Conservation (phyloP, 2,113 vertebrate species). For the Lamprotornis superbus region DNA sequence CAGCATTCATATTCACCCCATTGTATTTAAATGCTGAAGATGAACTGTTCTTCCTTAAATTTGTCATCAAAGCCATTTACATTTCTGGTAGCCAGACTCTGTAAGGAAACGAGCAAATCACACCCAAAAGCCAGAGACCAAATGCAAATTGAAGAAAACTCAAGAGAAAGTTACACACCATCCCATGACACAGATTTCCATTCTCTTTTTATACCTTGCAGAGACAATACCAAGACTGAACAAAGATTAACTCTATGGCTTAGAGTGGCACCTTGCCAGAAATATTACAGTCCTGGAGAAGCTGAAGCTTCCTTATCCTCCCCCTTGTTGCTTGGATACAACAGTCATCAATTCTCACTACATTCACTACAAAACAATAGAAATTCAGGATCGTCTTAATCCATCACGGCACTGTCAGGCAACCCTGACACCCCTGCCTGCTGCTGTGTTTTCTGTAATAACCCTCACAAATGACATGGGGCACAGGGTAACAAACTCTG, state of each 20-base stretch:
- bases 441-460: background rate
- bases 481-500: background rate
- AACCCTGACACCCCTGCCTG: background rate
- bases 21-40: background rate
- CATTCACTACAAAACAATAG: conserved; percentile 38
- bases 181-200: background rate
- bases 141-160: background rate
- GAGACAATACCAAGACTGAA: background rate
- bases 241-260: background rate
- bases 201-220: background rate
- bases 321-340: conserved; percentile 35
- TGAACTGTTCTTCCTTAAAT: background rate
- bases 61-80: background rate
- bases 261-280: background rate
- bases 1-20: background rate
- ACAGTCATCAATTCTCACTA: conserved; percentile 47
- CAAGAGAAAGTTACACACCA: background rate
- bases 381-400: conserved; percentile 60
- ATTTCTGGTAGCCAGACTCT: background rate
- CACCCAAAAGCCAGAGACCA: background rate
- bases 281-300: background rate
- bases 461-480: background rate
- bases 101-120: fast-evolving
- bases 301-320: background rate
- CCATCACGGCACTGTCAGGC: conserved; percentile 60